Evolutionary conservation across 2,888 invertebrate species (phyloP).

Genomic region (Agrotis segetum): DNA sequence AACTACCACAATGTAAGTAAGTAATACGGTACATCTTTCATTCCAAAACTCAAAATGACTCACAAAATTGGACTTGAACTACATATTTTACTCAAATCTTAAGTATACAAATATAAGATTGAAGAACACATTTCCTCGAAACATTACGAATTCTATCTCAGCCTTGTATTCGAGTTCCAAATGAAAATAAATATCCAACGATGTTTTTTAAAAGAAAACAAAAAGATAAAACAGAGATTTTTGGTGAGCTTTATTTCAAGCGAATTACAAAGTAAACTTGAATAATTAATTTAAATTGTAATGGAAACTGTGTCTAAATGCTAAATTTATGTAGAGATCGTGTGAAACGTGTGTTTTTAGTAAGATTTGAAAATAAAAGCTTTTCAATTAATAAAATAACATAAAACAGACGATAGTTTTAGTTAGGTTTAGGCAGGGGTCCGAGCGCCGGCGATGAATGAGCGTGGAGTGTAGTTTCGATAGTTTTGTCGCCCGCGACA

Average conservation of each 20-base stretch:
- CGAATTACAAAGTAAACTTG: slow-evolving; percentile 39
- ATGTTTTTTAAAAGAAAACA: slow-evolving; percentile 42
- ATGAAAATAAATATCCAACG: slow-evolving; percentile 46
- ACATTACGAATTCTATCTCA: slow-evolving; percentile 41
- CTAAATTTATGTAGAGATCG: slow-evolving; percentile 47
- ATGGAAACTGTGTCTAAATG: slow-evolving; percentile 50
- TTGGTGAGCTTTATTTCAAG: slow-evolving; percentile 18
- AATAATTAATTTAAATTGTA: slow-evolving; percentile 55
- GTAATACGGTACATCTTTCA: too few relatives aligned
- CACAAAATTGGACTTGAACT: too few relatives aligned
- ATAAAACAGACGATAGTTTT: not conserved
- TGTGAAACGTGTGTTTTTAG: slow-evolving; percentile 35
- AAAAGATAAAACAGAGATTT: slow-evolving; percentile 32
- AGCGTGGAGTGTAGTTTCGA: too few relatives aligned
- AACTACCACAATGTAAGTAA: too few relatives aligned
- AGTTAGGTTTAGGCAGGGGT: too few relatives aligned
- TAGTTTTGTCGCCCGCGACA: too few relatives aligned
- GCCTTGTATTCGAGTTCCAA: slow-evolving; percentile 36
- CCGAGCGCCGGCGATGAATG: too few relatives aligned
- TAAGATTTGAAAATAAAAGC: slow-evolving; percentile 26
- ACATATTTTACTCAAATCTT: too few relatives aligned
- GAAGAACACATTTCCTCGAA: slow-evolving; percentile 17
- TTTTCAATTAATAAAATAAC: slow-evolving; percentile 2
- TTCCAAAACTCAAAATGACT: not conserved
- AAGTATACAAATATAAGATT: not conserved